Conservation (phyloP, 1,140 invertebrate genomes). For the Octopus bimaculoides region DNA sequence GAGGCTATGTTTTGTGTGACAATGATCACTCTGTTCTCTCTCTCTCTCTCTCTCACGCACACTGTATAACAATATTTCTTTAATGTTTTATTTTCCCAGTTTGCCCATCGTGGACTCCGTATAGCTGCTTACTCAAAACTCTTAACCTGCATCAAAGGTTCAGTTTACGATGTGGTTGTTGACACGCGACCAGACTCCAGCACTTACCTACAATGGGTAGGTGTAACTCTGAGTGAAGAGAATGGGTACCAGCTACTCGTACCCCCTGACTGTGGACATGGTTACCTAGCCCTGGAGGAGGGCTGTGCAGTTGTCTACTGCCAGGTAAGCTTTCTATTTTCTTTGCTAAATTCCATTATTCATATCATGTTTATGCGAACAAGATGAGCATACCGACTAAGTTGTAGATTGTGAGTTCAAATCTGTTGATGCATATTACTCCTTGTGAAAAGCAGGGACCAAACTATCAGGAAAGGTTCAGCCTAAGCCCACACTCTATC, state of each 20-base stretch:
- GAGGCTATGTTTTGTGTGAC: too few relatives aligned
- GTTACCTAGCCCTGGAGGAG: background rate
- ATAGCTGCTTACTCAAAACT: slow-evolving; percentile 2
- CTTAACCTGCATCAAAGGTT: background rate
- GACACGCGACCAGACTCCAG: slow-evolving; percentile 2
- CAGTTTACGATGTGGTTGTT: slow-evolving; percentile 5
- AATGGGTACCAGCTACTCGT: background rate
- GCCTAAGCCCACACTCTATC: too few relatives aligned
- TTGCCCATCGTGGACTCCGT: background rate
- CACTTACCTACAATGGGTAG: background rate
- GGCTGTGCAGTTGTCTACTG: background rate
- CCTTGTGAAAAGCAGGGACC: too few relatives aligned
- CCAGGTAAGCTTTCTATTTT: background rate
- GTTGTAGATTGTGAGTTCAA: too few relatives aligned
- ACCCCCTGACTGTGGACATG: slow-evolving; percentile 10
- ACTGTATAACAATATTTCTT: background rate
- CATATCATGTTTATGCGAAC: too few relatives aligned
- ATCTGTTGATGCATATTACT: too few relatives aligned
- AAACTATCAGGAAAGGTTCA: too few relatives aligned
- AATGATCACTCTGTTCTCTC: too few relatives aligned
- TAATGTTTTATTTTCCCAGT: background rate
- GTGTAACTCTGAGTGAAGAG: background rate
- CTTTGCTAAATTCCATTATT: too few relatives aligned
- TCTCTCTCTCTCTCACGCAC: too few relatives aligned
- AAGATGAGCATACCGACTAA: too few relatives aligned